Percentiles rank a stretch among this genome's conserved stretches.
These are phyloP conservation scores for Oreocharis arfaki DNA, from an alignment of 2,113 vertebrate species.

Conservation along the genomic window DNA sequence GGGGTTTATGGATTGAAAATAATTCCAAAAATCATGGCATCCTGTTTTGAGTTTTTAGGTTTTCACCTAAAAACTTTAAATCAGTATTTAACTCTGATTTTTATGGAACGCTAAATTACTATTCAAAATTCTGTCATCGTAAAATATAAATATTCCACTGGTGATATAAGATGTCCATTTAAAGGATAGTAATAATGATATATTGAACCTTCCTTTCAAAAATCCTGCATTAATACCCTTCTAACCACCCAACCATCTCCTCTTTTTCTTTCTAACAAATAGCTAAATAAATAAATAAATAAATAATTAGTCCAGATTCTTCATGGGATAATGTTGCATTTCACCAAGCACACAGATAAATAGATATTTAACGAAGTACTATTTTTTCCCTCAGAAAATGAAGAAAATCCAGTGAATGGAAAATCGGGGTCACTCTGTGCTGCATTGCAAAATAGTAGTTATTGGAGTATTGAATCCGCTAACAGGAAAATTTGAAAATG, in stretches of 20 bases:
- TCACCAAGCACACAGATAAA: slow-evolving; percentile 41
- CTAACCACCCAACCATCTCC: neutral
- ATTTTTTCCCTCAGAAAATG: slow-evolving; percentile 60
- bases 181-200: neutral
- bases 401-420: slow-evolving; percentile 57
- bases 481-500: slow-evolving; percentile 67
- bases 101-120: neutral
- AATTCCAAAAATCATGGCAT: neutral
- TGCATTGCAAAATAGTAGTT: slow-evolving; percentile 52
- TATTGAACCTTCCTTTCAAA: neutral
- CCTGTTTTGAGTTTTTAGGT: neutral
- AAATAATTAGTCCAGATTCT: neutral
- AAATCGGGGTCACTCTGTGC: slow-evolving; percentile 55
- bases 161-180: neutral
- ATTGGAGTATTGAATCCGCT: slow-evolving; percentile 42
- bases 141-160: neutral
- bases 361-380: slow-evolving; percentile 64
- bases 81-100: neutral
- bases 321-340: neutral
- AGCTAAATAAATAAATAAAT: neutral
- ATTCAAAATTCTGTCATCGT: neutral
- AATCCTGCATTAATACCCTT: neutral
- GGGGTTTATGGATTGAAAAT: neutral
- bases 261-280: neutral
- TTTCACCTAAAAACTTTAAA: neutral